These are phyloP conservation scores for Syrrhaptes paradoxus DNA, from an alignment of 2,113 vertebrate genomes.

Conservation along the genomic window DNA sequence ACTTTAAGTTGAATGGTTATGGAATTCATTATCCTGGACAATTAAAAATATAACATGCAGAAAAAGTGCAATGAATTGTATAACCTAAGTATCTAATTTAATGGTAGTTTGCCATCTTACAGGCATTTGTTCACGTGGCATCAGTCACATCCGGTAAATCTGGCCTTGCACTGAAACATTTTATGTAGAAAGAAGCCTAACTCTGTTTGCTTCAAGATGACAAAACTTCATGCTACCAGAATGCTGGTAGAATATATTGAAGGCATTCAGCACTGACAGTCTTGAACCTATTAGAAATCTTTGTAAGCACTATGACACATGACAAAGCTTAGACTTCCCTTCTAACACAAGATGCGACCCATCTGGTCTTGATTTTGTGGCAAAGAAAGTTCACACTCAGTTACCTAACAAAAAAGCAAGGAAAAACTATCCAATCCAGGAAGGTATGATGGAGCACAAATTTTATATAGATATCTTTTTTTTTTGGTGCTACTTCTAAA, in stretches of 20 bases:
- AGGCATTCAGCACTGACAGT: neutral
- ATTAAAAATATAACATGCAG: neutral
- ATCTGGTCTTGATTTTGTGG: neutral
- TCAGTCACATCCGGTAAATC: neutral
- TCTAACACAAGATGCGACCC: neutral
- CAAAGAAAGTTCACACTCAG: neutral
- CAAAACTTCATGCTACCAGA: neutral
- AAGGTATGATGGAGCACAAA: neutral
- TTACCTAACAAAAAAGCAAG: neutral
- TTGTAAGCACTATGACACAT: neutral
- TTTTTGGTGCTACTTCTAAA: neutral
- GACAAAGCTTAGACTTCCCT: neutral
- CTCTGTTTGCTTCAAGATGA: neutral
- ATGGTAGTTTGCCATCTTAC: neutral
- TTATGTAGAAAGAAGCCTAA: neutral
- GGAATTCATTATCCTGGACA: slow-evolving; percentile 3
- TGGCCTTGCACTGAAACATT: neutral
- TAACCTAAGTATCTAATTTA: neutral
- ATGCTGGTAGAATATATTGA: neutral
- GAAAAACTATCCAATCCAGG: neutral
- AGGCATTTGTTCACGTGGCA: neutral
- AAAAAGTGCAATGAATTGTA: neutral
- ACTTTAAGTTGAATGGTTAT: neutral
- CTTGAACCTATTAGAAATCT: neutral
- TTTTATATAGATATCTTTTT: neutral